phyloP scores from a whole-genome alignment of 2,888 invertebrate genomes.

The Agrochola litura region DNA sequence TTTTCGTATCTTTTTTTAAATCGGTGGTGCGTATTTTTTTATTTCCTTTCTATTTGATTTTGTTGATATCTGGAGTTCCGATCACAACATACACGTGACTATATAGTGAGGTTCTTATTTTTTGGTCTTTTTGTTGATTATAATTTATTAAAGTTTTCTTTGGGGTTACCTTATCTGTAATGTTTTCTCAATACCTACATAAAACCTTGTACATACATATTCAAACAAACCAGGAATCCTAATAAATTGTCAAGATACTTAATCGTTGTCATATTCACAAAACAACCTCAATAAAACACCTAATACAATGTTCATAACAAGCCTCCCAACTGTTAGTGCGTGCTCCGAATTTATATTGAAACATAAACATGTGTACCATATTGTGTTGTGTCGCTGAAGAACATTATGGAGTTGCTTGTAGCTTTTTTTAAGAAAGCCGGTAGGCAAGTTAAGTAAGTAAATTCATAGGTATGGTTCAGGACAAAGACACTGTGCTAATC shows the following conservation, averaged over 20 bases:
- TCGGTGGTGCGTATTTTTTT: not conserved
- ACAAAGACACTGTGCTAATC: not conserved
- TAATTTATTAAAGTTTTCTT: not conserved
- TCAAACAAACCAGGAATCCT: no score
- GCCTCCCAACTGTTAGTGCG: constrained; percentile 52
- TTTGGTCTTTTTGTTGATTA: not conserved
- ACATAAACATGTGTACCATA: constrained; percentile 43
- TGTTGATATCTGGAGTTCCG: not conserved
- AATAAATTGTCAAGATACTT: constrained; percentile 20
- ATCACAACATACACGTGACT: not conserved
- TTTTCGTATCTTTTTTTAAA: not conserved
- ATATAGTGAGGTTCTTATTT: not conserved
- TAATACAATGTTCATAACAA: constrained; percentile 58
- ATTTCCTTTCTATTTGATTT: not conserved
- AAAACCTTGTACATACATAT: not conserved
- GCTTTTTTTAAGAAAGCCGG: not conserved
- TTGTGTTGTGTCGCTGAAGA: constrained; percentile 23
- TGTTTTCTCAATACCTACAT: not conserved
- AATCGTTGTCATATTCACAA: constrained; percentile 23
- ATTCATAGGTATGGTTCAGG: not conserved
- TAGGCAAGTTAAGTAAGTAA: not conserved
- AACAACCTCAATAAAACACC: constrained; percentile 53
- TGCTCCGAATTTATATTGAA: constrained; percentile 66
- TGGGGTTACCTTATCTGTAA: not conserved
- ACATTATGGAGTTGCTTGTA: not conserved